Evolutionary conservation across 37 sponge, comb jelly and placozoan genomes (phyloP).

Genomic region (Tethya wilhelma): DNA sequence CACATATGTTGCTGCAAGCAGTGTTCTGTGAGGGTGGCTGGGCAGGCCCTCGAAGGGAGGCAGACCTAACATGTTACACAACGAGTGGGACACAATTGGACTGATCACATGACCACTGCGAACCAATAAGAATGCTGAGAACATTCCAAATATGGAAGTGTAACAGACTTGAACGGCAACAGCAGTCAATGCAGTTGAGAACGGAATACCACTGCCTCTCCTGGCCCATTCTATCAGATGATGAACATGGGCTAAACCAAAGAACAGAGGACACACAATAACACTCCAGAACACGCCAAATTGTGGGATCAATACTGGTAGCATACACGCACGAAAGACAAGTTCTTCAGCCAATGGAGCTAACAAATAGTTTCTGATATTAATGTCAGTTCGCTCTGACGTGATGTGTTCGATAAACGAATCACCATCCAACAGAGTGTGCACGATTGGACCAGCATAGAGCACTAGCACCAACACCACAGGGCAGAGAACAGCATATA

Average conservation of each 20-base stretch:
- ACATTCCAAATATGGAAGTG: slow-evolving; percentile 86
- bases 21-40: slow-evolving; percentile 8
- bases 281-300: slow-evolving; percentile 55
- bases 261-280: slow-evolving; percentile 79
- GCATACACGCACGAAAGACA: slow-evolving; percentile 88
- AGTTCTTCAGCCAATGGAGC: slow-evolving; percentile 93
- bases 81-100: slow-evolving; percentile 79
- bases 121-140: slow-evolving; percentile 73
- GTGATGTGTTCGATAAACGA: background rate
- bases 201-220: background rate
- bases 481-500: slow-evolving; percentile 31
- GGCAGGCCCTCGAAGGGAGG: slow-evolving; percentile 67
- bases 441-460: slow-evolving; percentile 64
- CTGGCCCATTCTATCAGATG: slow-evolving; percentile 79
- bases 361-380: slow-evolving; percentile 74
- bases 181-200: slow-evolving; percentile 27
- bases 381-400: slow-evolving; percentile 47
- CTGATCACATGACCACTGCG: slow-evolving; percentile 79
- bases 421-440: slow-evolving; percentile 4
- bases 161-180: slow-evolving; percentile 64
- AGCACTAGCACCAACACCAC: slow-evolving; percentile 46
- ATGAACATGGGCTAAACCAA: slow-evolving; percentile 92
- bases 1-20: too few relatives aligned
- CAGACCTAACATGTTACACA: slow-evolving; percentile 91
- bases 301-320: slow-evolving; percentile 70